Percentiles rank a stretch among this genome's conserved stretches.
phyloP scores from a whole-genome alignment of 2,113 vertebrate species.

The Ophthalmolycus amberensis region DNA sequence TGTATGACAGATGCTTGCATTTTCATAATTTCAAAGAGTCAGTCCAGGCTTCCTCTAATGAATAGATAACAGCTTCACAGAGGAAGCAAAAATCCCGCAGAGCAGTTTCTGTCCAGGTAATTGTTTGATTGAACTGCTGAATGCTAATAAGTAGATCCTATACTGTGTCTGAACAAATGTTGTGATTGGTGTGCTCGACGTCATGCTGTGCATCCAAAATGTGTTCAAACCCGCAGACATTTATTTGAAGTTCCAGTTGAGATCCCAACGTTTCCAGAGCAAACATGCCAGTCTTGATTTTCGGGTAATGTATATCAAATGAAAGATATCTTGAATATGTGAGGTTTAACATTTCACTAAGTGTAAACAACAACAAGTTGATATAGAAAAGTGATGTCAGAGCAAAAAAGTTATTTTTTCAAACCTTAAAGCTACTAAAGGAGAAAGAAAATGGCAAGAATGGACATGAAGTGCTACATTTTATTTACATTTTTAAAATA shows the following conservation, averaged over 20 bases:
- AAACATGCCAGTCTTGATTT: neutral
- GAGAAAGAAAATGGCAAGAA: neutral
- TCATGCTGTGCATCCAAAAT: neutral
- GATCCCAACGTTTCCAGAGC: neutral
- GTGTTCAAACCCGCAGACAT: too few species aligned
- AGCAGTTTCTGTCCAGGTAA: slow-evolving; percentile 10
- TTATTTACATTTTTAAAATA: slow-evolving; percentile 13
- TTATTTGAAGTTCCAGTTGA: neutral
- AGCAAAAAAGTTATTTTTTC: neutral
- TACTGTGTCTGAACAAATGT: neutral
- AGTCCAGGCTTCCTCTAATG: slow-evolving; percentile 25
- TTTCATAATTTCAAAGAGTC: slow-evolving; percentile 18
- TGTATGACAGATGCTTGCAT: slow-evolving; percentile 5
- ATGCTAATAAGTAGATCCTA: slow-evolving; percentile 6
- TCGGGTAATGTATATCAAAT: neutral
- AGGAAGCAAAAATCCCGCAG: neutral
- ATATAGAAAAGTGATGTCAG: neutral
- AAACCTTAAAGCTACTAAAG: neutral
- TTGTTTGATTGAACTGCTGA: slow-evolving; percentile 23
- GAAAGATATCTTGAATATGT: neutral
- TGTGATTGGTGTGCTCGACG: neutral
- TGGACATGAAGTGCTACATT: neutral
- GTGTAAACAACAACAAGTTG: neutral
- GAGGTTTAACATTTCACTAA: neutral
- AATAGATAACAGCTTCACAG: slow-evolving; percentile 25